Conservation (phyloP, 2,113 vertebrate species). For the Elephantulus edwardii region DNA sequence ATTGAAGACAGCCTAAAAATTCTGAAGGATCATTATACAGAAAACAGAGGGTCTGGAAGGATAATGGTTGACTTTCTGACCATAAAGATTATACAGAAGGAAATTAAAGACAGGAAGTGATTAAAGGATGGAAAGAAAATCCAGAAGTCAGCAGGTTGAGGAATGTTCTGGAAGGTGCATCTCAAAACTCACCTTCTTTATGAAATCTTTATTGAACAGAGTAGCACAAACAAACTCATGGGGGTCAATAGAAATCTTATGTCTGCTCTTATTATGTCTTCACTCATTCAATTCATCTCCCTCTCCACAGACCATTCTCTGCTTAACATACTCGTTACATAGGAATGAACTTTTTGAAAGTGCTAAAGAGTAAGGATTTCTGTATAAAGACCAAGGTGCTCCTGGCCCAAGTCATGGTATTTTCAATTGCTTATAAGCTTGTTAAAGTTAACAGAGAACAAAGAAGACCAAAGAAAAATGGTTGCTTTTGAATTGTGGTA, state of each 20-base stretch:
- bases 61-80: background rate
- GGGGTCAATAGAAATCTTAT: fast-evolving
- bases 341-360: too few relatives aligned
- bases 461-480: too few relatives aligned
- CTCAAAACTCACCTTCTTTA: background rate
- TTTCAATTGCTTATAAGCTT: too few relatives aligned
- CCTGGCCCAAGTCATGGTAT: too few relatives aligned
- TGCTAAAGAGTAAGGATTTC: too few relatives aligned
- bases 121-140: background rate
- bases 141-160: background rate
- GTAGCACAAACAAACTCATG: fast-evolving
- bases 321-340: background rate
- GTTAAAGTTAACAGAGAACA: too few relatives aligned
- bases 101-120: background rate
- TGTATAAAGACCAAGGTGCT: too few relatives aligned
- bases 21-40: background rate
- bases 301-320: background rate
- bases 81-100: background rate
- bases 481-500: too few relatives aligned
- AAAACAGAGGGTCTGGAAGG: background rate
- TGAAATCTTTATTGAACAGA: background rate
- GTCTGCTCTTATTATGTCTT: background rate
- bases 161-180: background rate
- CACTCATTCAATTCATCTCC: background rate
- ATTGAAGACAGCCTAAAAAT: background rate